Base-by-base conservation (phyloP, 1,140 invertebrate species). In the Arion vulgaris region DNA sequence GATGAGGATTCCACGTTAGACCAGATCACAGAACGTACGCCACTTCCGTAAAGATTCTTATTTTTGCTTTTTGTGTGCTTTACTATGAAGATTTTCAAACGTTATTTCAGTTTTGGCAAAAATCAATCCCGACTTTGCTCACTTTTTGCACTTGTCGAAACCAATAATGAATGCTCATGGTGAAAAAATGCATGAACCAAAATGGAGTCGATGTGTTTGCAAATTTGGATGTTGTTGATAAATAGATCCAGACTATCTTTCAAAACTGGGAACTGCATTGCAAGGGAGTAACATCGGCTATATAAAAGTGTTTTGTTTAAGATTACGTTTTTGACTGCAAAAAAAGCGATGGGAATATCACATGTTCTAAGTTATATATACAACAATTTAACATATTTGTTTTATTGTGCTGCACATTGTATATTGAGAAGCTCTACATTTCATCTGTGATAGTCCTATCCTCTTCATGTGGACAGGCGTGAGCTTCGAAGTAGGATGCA, bases 131-230 rank as follows among this genome's bases (percentile, higher is more conserved):
- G n/a, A n/a, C n/a, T n/a, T n/a, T n/a, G n/a, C n/a, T n/a, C n/a
- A n/a, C n/a, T n/a, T n/a, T n/a, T n/a, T 57, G 53, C 53, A 57
- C 53, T 23, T 15, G 53, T 57, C 17, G 53, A 23, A n/a, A 57
- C 26, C 26, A 2, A 19, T 23, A 57, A 57, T 57, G 53, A 57
- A 57, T 2, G 53, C 5, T 15, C 23, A 23, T 23, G 23, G 9
- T 57, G 19, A 57, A 57, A n/a, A 15, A 78, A 32, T n/a, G n/a
- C n/a, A 66, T 66, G 17, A 28, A 66, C 62, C 62, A 66, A 66
- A 2, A 66, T 66, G 62, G 62, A 2, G 11, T n/a, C 62, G 1
- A 32, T 66, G 17, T 66, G 62, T n/a, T n/a, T 7, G 62, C 28
- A 66, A 66, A 66, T 7, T 32, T 7, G 17, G 28, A 32, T 2